Percentiles rank a stretch among this genome's conserved stretches.
These are phyloP conservation scores for Philopotamus ludificatus DNA, from an alignment of 1,140 invertebrate species.

Conservation along the genomic window DNA sequence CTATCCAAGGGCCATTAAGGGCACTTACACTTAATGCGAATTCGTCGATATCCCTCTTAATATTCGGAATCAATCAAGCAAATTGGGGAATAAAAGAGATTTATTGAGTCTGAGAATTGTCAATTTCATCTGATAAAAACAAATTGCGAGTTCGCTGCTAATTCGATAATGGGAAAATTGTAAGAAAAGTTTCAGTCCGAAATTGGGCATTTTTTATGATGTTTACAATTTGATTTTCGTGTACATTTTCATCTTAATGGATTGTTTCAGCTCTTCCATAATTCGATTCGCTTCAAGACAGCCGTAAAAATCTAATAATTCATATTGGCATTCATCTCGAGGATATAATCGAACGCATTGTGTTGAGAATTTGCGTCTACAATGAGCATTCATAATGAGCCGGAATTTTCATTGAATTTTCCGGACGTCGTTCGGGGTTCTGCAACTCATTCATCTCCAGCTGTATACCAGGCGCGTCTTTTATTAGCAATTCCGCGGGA, in stretches of 20 bases:
- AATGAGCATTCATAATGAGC: constrained; percentile 26
- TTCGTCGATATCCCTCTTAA: neutral
- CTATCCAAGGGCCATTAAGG: neutral
- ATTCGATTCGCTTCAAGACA: neutral
- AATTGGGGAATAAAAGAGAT: constrained; percentile 25
- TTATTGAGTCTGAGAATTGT: constrained; percentile 15
- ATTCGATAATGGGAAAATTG: no score
- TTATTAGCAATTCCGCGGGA: constrained; percentile 27
- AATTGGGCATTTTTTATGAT: no score
- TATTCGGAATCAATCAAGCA: constrained; percentile 25
- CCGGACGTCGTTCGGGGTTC: constrained; percentile 16
- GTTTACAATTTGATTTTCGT: no score
- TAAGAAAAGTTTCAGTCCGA: no score
- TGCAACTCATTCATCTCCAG: constrained; percentile 21
- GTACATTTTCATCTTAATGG: neutral
- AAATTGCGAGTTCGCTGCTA: constrained; percentile 1
- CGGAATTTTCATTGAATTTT: constrained; percentile 26
- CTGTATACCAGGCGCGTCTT: constrained; percentile 9
- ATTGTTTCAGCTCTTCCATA: neutral
- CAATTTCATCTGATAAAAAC: constrained; percentile 2
- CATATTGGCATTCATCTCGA: neutral
- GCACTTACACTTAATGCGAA: neutral
- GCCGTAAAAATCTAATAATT: neutral
- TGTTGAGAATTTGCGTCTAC: constrained; percentile 15
- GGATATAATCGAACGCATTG: constrained; percentile 18